phyloP scores from a whole-genome alignment of 2,888 invertebrate species.

The Leucozona laternaria region DNA sequence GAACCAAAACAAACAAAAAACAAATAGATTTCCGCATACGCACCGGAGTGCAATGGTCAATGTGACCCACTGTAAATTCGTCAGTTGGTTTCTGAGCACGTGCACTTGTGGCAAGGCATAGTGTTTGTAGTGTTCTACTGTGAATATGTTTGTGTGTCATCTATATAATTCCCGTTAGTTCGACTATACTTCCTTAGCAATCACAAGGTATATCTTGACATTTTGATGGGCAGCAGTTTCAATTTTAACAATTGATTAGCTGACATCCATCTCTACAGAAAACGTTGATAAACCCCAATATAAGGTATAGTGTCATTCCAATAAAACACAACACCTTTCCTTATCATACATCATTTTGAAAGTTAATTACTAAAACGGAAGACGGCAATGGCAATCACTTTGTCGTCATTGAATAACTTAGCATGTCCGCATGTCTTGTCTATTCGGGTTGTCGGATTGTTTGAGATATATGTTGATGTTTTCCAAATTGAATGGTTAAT shows the following conservation, averaged over 20 bases:
- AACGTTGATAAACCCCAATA: neutral
- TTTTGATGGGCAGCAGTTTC: conserved; percentile 1
- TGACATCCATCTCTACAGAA: neutral
- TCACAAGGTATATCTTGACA: neutral
- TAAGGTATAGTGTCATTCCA: neutral
- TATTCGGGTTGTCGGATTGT: neutral
- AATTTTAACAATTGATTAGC: conserved; percentile 33
- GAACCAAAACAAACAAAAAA: conserved; percentile 24
- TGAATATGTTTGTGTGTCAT: neutral
- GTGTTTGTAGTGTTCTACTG: neutral
- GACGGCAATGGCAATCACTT: neutral
- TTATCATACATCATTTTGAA: conserved; percentile 8
- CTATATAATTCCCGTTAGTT: neutral
- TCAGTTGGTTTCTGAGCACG: conserved; percentile 25
- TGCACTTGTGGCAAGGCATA: conserved; percentile 1
- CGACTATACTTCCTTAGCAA: neutral
- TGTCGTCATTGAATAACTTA: neutral
- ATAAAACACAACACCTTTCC: neutral
- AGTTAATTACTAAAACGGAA: conserved; percentile 40
- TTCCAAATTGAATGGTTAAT: conserved; percentile 26
- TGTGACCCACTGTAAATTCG: conserved; percentile 25
- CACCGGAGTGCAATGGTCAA: conserved; percentile 39
- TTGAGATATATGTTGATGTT: conserved; percentile 32
- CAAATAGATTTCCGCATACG: conserved; percentile 39
- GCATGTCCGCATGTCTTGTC: conserved; percentile 2